Conservation (phyloP, 2,113 vertebrate genomes). For the Gorilla gorilla region DNA sequence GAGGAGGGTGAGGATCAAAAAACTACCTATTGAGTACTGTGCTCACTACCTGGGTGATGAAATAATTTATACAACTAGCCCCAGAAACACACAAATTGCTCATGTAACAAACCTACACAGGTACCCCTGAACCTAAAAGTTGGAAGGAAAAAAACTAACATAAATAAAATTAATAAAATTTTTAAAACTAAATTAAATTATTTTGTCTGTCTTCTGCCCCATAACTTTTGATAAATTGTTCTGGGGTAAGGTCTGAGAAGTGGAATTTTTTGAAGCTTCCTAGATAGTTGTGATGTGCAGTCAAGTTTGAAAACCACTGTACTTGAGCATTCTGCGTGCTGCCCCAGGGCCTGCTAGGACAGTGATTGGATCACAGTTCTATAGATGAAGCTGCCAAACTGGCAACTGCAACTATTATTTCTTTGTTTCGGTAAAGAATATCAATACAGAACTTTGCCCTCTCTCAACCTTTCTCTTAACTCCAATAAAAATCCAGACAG, state of each 20-base stretch:
- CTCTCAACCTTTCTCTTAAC: neutral
- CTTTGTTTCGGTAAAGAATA: conserved; percentile 59
- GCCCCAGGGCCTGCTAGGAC: neutral
- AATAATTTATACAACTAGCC: no score
- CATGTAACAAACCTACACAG: no score
- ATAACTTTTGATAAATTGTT: neutral
- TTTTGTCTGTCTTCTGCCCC: neutral
- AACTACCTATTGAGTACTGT: no score
- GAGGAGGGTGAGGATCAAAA: no score
- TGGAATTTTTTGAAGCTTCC: neutral
- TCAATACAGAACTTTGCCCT: neutral
- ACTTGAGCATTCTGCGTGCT: neutral
- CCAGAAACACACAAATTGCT: no score
- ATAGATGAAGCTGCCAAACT: conserved; percentile 19
- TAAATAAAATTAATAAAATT: no score
- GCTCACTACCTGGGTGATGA: no score
- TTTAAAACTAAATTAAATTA: neutral
- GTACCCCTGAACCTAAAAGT: no score
- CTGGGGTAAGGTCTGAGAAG: neutral
- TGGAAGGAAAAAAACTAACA: no score
- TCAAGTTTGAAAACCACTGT: neutral
- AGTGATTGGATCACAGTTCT: neutral
- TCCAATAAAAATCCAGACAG: conserved; percentile 21
- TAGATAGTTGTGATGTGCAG: neutral
- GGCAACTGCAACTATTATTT: conserved; percentile 18